Percentiles rank a stretch among this genome's conserved stretches.
Evolutionary conservation across 2,797 vertebrate genomes (phyloP).

Genomic region (Ispidina lecontei): DNA sequence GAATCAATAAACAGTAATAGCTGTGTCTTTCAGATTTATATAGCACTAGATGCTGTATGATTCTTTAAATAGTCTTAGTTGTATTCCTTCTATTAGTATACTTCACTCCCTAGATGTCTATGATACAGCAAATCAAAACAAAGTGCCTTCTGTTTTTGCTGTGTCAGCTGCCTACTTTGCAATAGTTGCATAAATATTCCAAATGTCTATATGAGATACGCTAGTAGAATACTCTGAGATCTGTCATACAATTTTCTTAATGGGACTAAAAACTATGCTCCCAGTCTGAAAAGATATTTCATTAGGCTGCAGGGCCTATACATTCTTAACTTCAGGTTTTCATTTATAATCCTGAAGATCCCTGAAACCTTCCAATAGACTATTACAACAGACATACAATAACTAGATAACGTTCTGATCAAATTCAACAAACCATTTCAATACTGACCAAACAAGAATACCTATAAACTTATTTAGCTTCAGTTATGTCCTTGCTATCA

Average conservation of each 20-base stretch:
- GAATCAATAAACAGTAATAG: slow-evolving; percentile 20
- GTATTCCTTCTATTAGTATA: slow-evolving; percentile 24
- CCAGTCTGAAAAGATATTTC: neutral
- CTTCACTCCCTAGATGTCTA: neutral
- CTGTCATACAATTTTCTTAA: slow-evolving; percentile 10
- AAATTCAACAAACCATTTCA: neutral
- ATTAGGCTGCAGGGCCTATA: neutral
- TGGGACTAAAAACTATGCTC: neutral
- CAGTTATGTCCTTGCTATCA: neutral
- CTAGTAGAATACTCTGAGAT: neutral
- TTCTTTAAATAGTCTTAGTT: slow-evolving; percentile 23
- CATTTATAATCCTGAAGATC: neutral
- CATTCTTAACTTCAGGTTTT: neutral
- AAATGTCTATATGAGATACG: slow-evolving; percentile 18
- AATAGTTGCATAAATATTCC: neutral
- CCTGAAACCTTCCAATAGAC: neutral
- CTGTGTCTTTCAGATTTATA: neutral
- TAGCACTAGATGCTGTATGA: neutral
- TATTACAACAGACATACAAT: neutral
- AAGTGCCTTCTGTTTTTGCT: slow-evolving; percentile 26
- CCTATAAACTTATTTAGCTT: neutral
- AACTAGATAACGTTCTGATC: neutral
- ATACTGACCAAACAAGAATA: neutral
- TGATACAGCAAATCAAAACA: slow-evolving; percentile 25
- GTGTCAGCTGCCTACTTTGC: slow-evolving; percentile 41